Evolutionary conservation across 2,797 vertebrate genomes (phyloP).

Genomic region (Spinus olivaceus): DNA sequence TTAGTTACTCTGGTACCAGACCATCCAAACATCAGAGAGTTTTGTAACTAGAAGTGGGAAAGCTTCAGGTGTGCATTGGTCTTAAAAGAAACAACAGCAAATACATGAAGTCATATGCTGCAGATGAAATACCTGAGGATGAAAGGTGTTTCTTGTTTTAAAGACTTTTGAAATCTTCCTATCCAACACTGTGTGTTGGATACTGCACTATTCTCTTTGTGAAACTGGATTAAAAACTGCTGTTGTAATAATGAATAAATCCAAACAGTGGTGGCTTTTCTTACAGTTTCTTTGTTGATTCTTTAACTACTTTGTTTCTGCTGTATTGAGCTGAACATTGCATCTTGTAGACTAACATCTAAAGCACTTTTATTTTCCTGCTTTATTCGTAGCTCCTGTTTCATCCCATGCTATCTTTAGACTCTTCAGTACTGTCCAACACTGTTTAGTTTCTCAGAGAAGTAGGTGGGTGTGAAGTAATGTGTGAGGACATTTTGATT

Average conservation of each 20-base stretch:
- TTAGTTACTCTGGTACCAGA: background rate
- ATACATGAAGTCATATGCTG: background rate
- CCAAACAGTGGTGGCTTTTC: background rate
- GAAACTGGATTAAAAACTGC: background rate
- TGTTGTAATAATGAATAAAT: background rate
- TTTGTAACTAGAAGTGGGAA: background rate
- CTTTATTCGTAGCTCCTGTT: slow-evolving; percentile 30
- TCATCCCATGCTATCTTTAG: slow-evolving; percentile 29
- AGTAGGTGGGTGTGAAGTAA: background rate
- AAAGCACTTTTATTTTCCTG: slow-evolving; percentile 2
- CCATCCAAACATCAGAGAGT: background rate
- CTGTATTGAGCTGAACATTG: background rate
- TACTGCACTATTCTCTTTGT: background rate
- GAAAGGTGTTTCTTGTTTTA: background rate
- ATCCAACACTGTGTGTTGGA: background rate
- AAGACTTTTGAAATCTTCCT: background rate
- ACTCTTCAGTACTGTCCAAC: slow-evolving; percentile 3
- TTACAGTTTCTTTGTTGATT: background rate
- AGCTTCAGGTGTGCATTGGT: background rate
- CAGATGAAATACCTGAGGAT: background rate
- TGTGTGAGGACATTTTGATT: slow-evolving; percentile 28
- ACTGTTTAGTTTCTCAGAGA: background rate
- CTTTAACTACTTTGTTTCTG: slow-evolving; percentile 13
- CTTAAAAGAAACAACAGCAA: background rate
- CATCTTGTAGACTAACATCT: background rate